Evolutionary conservation across 2,113 vertebrate genomes (phyloP).

Genomic region (Semicossyphus pulcher): DNA sequence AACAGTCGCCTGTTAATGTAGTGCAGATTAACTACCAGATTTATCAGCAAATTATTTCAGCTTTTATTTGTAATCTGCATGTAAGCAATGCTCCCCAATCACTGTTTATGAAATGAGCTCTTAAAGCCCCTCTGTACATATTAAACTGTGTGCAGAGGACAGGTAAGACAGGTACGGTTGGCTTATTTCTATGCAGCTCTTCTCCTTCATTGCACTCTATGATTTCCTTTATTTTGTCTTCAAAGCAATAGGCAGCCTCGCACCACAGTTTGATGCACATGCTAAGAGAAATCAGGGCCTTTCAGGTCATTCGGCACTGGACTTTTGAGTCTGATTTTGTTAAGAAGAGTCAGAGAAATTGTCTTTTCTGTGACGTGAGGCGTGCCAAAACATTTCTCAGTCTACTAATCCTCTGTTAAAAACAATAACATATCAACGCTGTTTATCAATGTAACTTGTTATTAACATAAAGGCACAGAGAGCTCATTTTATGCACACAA

Average conservation of each 20-base stretch:
- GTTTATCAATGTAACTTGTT: not conserved
- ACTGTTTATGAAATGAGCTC: not conserved
- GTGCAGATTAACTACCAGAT: no score
- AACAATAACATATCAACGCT: no score
- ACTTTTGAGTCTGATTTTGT: not conserved
- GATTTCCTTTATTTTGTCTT: not conserved
- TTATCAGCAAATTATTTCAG: no score
- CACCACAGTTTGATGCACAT: not conserved
- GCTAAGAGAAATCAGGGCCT: no score
- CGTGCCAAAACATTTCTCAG: not conserved
- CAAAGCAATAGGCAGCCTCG: conserved; percentile 7
- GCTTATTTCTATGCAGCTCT: not conserved
- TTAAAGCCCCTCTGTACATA: not conserved
- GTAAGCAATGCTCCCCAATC: no score
- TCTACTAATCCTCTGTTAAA: no score
- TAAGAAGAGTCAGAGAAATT: not conserved
- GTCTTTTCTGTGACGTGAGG: not conserved
- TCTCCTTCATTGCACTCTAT: not conserved
- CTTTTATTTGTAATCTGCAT: no score
- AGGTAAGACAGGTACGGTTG: not conserved
- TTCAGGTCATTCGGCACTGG: not conserved
- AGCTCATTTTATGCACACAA: no score
- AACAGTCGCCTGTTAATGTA: no score
- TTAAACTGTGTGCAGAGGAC: not conserved
- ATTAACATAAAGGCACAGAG: not conserved